Conservation (phyloP, 1,140 invertebrate genomes). For the Calycopis cecrops region DNA sequence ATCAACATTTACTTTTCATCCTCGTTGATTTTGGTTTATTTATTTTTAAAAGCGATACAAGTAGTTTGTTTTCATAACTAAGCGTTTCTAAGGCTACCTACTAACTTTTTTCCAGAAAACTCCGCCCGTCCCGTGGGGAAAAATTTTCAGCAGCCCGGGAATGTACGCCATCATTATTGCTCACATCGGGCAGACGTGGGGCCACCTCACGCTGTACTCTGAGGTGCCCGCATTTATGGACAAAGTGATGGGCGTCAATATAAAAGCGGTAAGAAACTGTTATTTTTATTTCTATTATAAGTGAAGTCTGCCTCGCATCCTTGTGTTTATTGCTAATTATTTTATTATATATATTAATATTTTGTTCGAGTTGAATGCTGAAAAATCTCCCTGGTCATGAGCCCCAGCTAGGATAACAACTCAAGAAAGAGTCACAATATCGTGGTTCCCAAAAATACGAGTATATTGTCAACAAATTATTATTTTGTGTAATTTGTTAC, state of each 20-base stretch:
- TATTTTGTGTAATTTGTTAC: no score
- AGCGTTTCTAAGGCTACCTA: slow-evolving; percentile 25
- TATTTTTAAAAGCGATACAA: neutral
- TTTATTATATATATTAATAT: no score
- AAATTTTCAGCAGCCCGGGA: slow-evolving; percentile 82
- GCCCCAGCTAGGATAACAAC: no score
- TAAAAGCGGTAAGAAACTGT: slow-evolving; percentile 76
- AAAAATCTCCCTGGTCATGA: no score
- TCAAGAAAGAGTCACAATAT: no score
- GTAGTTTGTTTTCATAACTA: neutral
- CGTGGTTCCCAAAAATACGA: no score
- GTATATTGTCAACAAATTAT: no score
- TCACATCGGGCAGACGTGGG: slow-evolving; percentile 91
- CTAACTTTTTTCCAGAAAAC: neutral
- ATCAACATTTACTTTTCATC: no score
- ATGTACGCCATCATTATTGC: slow-evolving; percentile 87
- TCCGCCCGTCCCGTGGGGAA: slow-evolving; percentile 80
- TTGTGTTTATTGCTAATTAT: no score
- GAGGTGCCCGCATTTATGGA: slow-evolving; percentile 91
- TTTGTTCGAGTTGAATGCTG: no score
- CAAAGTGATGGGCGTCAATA: slow-evolving; percentile 85
- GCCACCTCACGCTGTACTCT: slow-evolving; percentile 90
- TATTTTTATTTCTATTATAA: neutral
- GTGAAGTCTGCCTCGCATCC: no score
- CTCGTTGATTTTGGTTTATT: no score